phyloP scores from a whole-genome alignment of 1,140 invertebrate species.

The Drosophila leontia region DNA sequence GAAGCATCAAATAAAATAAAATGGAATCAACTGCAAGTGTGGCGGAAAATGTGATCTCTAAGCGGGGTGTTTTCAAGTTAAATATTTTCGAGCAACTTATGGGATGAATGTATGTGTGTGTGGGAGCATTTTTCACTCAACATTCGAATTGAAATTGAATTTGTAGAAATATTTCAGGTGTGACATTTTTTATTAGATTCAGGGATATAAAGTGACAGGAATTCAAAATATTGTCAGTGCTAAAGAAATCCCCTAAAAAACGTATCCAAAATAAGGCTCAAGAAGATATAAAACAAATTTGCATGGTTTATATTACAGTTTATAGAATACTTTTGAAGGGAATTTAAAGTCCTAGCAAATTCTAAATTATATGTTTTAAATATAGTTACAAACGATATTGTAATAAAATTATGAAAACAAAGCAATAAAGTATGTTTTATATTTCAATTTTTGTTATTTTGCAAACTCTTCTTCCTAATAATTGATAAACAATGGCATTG shows the following conservation, averaged over 20 bases:
- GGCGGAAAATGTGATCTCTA: constrained; percentile 8
- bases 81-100: constrained; percentile 4
- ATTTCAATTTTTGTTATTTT: neutral
- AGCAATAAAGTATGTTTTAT: neutral
- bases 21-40: constrained; percentile 14
- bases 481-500: neutral
- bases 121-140: too few species aligned
- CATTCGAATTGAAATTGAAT: neutral
- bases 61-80: constrained; percentile 6
- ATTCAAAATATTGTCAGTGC: neutral
- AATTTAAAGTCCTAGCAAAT: neutral
- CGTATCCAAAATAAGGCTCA: neutral
- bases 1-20: constrained; percentile 16
- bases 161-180: neutral
- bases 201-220: neutral
- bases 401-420: neutral
- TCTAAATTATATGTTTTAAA: neutral
- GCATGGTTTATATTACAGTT: neutral
- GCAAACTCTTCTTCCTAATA: neutral
- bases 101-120: neutral
- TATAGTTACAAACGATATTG: neutral
- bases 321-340: neutral
- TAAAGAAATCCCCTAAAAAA: neutral
- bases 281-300: neutral
- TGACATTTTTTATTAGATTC: neutral